A percentile compares a stretch with the other conserved stretches of the same genome.
These are phyloP conservation scores for Nudaria mundana DNA, from an alignment of 2,888 invertebrate species.

Conservation along the genomic window DNA sequence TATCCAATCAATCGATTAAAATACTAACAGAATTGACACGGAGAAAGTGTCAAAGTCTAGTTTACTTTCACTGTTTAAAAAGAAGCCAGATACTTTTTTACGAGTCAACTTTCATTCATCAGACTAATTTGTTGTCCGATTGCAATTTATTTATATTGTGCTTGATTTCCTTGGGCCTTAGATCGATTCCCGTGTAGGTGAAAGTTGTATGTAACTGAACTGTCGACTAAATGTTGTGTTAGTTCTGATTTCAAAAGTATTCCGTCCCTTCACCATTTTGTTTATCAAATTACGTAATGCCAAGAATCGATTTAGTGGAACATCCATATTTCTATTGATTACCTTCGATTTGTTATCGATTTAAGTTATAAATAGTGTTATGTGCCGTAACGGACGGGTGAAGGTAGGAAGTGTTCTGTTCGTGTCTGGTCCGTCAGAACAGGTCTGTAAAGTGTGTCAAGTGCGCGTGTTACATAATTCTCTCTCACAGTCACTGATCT, in stretches of 20 bases:
- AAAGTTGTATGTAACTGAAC: slow-evolving; percentile 21
- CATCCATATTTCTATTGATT: slow-evolving; percentile 5
- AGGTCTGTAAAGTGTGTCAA: slow-evolving; percentile 63
- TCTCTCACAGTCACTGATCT: slow-evolving; percentile 28
- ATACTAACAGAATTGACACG: slow-evolving; percentile 26
- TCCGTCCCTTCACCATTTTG: background rate
- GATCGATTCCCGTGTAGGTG: slow-evolving; percentile 11
- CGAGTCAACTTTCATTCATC: slow-evolving; percentile 33
- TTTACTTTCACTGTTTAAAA: slow-evolving; percentile 58
- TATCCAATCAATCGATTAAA: slow-evolving; percentile 33
- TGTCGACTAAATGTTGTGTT: slow-evolving; percentile 3
- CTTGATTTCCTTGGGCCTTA: slow-evolving; percentile 14
- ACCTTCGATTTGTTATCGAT: background rate
- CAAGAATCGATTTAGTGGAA: background rate
- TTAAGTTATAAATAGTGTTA: background rate
- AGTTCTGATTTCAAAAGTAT: slow-evolving; percentile 5
- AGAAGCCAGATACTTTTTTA: slow-evolving; percentile 11
- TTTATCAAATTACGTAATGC: background rate
- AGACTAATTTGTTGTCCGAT: slow-evolving; percentile 20
- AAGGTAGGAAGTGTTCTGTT: slow-evolving; percentile 57
- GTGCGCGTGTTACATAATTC: slow-evolving; percentile 60
- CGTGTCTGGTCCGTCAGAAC: slow-evolving; percentile 28
- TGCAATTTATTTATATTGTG: slow-evolving; percentile 25
- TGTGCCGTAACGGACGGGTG: slow-evolving; percentile 2
- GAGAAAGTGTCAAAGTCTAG: slow-evolving; percentile 60